Base-by-base conservation (phyloP, 2,888 invertebrate genomes). In the Epirrhoe tristata region DNA sequence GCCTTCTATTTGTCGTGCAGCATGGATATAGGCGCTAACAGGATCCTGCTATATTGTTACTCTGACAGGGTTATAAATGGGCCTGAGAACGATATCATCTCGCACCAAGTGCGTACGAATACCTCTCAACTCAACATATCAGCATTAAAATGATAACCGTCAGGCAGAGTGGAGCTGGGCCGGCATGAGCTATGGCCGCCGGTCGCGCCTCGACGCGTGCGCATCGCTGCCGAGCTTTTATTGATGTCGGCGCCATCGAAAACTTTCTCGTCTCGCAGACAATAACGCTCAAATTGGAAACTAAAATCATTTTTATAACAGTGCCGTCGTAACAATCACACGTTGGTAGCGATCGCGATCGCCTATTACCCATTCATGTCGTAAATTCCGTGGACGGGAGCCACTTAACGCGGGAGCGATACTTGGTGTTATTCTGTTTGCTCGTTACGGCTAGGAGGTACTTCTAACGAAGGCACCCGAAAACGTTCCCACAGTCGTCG, bases 401-500 rank as follows among this genome's bases (percentile, higher is more conserved):
- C 88, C 90, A 92, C 91, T 92, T 91, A 92, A 87, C 92, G 88
- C 86, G 86, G 87, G 83, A 84, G 87, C 89, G 88, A 87, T 88
- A 90, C 86, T 86, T 79, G 79, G 83, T 87, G 89, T 86, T 87
- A 88, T 88, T 88, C 77, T 93, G 90, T 93, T 93, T 93, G 90
- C 92, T 91, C 86, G 92, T 92, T 91, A 93, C 89, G 76, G 81
- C 78, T 79, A 91, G 87, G 87, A 88, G 85, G 89, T 88, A 88
- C 91, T 92, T 87, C 87, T 90, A 89, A 91, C 87, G 90, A 90
- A 92, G 87, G 89, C 91, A 90, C 87, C 91, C 84, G 85, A 89
- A 89, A 90, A 84, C 81, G 84, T 93, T 93, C 93, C 93, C 93
- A 93, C 93, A 93, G 92, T 91, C 92, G 88, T 90, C 93, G 89